Evolutionary conservation across 2,888 invertebrate genomes (phyloP).

Genomic region (Agonum fuliginosum): DNA sequence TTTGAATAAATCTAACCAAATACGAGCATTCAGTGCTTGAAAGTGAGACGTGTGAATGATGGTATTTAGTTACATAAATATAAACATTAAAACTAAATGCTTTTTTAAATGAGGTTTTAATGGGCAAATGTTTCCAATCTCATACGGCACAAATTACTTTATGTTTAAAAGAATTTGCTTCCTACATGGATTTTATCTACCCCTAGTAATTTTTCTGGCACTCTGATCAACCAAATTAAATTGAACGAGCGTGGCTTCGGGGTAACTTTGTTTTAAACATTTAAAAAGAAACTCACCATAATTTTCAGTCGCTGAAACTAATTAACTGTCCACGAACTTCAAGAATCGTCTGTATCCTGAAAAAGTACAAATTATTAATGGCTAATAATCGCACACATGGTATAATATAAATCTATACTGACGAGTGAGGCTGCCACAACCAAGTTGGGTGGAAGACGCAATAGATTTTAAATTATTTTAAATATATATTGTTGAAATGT

Average conservation of each 20-base stretch:
- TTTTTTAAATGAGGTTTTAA: neutral
- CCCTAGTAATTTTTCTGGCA: constrained; percentile 45
- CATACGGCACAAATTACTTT: constrained; percentile 43
- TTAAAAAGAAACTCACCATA: neutral
- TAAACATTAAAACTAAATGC: neutral
- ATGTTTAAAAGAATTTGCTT: constrained; percentile 46
- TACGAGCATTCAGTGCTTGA: too few species aligned
- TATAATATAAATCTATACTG: too few species aligned
- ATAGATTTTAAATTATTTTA: neutral
- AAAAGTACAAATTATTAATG: too few species aligned
- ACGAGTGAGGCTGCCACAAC: neutral
- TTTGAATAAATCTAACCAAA: too few species aligned
- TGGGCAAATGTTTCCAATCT: constrained; percentile 34
- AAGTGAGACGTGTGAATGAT: too few species aligned
- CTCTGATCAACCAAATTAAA: constrained; percentile 22
- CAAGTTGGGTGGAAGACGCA: neutral
- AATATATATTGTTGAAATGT: constrained; percentile 28
- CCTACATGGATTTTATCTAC: constrained; percentile 46
- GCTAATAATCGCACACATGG: too few species aligned
- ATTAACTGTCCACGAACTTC: too few species aligned
- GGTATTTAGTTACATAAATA: too few species aligned
- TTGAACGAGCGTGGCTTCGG: constrained; percentile 49
- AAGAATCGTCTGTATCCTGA: too few species aligned
- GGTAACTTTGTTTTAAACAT: neutral
- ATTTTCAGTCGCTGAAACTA: too few species aligned